These are phyloP conservation scores for Clivina fossor DNA, from an alignment of 2,888 invertebrate species.

Conservation along the genomic window DNA sequence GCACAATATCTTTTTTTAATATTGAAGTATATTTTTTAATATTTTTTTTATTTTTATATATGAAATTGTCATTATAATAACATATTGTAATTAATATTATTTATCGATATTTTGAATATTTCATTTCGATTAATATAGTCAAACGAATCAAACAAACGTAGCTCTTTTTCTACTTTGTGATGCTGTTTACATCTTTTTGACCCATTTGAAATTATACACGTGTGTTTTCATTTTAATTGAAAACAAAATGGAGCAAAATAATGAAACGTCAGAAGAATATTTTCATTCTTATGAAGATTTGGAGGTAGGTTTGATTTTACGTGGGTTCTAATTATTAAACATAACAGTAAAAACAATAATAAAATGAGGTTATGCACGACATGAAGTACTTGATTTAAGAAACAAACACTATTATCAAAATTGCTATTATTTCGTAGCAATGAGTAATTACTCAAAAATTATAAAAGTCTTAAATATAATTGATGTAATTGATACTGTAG, in stretches of 20 bases:
- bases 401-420: background rate
- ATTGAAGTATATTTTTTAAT: too few species aligned
- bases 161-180: too few species aligned
- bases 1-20: too few species aligned
- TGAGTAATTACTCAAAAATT: constrained; percentile 22
- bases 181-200: too few species aligned
- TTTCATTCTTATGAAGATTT: constrained; percentile 74
- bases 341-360: background rate
- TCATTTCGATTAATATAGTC: too few species aligned
- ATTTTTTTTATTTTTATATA: too few species aligned
- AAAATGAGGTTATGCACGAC: constrained; percentile 6
- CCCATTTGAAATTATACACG: background rate
- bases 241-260: background rate
- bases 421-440: background rate
- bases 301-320: constrained; percentile 65
- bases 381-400: background rate
- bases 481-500: constrained; percentile 24
- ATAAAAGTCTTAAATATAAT: constrained; percentile 23
- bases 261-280: constrained; percentile 52
- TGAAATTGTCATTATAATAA: too few species aligned
- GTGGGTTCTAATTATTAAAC: too few species aligned
- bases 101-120: too few species aligned
- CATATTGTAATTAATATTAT: too few species aligned
- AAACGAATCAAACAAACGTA: too few species aligned
- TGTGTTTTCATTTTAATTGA: background rate